Base-by-base conservation (phyloP, 1,140 invertebrate species). In the Leptopilina clavipes region DNA sequence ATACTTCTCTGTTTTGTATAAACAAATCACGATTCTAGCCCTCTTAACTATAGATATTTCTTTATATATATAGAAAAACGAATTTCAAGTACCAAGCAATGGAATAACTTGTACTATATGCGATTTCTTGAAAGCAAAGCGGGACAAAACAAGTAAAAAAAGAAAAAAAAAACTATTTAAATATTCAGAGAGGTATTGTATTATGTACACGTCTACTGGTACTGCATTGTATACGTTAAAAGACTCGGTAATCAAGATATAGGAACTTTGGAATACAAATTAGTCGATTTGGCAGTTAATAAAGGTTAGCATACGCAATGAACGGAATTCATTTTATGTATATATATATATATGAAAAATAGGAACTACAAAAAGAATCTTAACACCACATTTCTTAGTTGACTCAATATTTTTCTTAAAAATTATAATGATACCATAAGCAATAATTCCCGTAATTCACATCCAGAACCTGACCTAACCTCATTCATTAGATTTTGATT, bases 161-260 rank as follows among this genome's bases (percentile, higher is more conserved):
- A 40, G 37, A 40, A 40, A 40, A 40, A 31, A 6, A n/a, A 65
- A 12, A 31, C 59, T 8, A 65, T 31, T 25, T 65, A 65, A 65
- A 37, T 31, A 65, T 65, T 25, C 59, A 31, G 11, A 19, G 19
- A 65, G 59, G 11, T 31, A 31, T 65, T 65, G 59, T 31, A 65
- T 31, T 14, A 31, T 5, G 25, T 65, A 52, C 48, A 52, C 48
- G 48, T 52, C 37, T 40, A 40, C 37, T 40, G 37, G 37, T 40
- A 40, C 37, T 5, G 37, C 37, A 9, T n/a, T n/a, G n/a, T 9
- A 40, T 40, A 40, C 14, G 48, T 17, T 17, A 0, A 48, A 48
- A 48, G 44, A 48, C 44, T 17, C 14, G 48, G 48, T n/a, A 52
- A 52, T 65, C 22, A 14, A 37, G 25, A 25, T n/a, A n/a, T 65